Conservation (phyloP, 2,888 invertebrate species). For the Deilephila porcellus region DNA sequence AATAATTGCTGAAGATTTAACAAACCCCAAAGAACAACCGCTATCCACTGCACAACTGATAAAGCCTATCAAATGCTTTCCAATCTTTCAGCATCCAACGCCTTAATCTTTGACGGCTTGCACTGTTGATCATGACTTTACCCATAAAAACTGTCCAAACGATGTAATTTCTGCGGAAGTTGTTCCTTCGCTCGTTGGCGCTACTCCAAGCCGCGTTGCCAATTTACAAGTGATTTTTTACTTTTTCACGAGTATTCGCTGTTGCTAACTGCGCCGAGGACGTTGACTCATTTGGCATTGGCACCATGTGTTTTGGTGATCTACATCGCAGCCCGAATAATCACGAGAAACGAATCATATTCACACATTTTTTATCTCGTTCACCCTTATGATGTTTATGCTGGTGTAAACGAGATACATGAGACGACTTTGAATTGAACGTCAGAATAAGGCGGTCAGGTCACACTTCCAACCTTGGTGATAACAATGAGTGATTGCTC, state of each 20-base stretch:
- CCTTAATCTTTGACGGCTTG: background rate
- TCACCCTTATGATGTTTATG: background rate
- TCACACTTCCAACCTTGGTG: conserved; percentile 11
- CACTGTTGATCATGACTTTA: background rate
- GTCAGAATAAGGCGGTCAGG: conserved; percentile 9
- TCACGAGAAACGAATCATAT: background rate
- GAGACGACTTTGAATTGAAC: background rate
- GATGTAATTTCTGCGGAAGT: conserved; percentile 33
- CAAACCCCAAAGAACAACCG: too few species aligned
- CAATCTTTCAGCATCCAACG: too few species aligned
- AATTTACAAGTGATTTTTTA: conserved; percentile 32
- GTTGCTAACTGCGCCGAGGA: conserved; percentile 38
- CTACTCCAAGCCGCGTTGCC: conserved; percentile 24
- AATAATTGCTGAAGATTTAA: too few species aligned
- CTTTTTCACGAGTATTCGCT: conserved; percentile 34
- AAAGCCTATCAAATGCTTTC: too few species aligned
- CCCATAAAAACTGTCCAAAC: background rate
- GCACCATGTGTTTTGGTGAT: conserved; percentile 33
- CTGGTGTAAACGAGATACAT: background rate
- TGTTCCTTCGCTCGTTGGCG: conserved; percentile 24
- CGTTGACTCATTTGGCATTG: conserved; percentile 40
- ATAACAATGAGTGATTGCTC: conserved; percentile 21
- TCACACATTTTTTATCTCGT: background rate
- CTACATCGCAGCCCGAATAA: background rate
- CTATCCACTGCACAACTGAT: too few species aligned